Conservation (phyloP, 2,797 vertebrate genomes). For the Chiropotes sagulatus region DNA sequence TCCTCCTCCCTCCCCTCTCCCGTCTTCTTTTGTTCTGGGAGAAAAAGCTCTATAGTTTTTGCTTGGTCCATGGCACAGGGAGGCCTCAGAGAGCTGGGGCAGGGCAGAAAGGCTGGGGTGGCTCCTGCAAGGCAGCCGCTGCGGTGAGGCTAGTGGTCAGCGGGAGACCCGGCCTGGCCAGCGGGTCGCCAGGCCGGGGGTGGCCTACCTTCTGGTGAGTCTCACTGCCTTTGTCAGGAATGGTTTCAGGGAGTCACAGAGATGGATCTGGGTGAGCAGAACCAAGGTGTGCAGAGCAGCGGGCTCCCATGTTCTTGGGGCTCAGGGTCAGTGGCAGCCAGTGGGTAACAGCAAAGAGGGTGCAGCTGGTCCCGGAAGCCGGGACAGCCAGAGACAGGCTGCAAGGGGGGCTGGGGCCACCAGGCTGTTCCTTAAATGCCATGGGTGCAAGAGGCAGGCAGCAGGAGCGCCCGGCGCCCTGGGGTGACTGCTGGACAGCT, state of each 20-base stretch:
- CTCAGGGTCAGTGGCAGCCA: not conserved
- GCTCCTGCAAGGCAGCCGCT: not conserved
- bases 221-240: conserved; percentile 23
- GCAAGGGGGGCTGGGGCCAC: too few species aligned
- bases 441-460: conserved; percentile 65
- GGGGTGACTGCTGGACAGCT: not conserved
- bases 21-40: not conserved
- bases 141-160: not conserved
- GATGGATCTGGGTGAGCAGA: conserved; percentile 34
- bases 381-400: not conserved
- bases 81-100: not conserved
- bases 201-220: conserved; percentile 41
- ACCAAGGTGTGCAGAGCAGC: not conserved
- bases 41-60: not conserved
- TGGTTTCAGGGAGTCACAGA: conserved; percentile 55
- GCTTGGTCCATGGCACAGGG: not conserved
- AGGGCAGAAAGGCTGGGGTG: not conserved
- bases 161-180: not conserved
- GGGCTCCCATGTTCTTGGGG: not conserved
- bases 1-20: not conserved
- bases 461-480: fast-evolving
- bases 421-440: conserved; percentile 68
- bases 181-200: not conserved
- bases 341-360: not conserved
- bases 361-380: not conserved